Evolutionary conservation across 2,113 vertebrate genomes (phyloP).

Genomic region (Sarotherodon lohbergeri): DNA sequence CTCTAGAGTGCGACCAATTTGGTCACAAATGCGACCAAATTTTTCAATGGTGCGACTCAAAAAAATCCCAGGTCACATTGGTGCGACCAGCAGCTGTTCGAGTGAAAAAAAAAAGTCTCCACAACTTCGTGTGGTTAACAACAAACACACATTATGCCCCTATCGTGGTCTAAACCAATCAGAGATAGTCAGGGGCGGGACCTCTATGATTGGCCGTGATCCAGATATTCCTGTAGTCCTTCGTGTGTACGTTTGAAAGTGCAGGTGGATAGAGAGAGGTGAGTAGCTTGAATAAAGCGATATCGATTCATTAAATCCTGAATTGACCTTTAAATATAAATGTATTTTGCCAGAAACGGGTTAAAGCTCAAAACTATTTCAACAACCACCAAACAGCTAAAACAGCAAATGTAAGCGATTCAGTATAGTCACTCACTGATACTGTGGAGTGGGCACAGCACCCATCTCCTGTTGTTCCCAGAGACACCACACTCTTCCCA

Average conservation of each 20-base stretch:
- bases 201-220: background rate
- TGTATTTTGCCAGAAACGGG: too few species aligned
- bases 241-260: background rate
- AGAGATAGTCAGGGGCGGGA: background rate
- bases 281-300: too few species aligned
- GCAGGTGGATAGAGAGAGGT: background rate
- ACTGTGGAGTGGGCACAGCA: background rate
- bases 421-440: background rate
- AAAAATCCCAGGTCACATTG: background rate
- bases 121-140: background rate
- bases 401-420: background rate
- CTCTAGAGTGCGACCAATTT: background rate
- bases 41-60: background rate
- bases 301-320: too few species aligned
- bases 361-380: too few species aligned
- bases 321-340: too few species aligned
- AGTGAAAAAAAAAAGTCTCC: background rate
- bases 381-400: too few species aligned
- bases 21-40: background rate
- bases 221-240: background rate
- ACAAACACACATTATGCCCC: too few species aligned
- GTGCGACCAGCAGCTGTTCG: background rate
- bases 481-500: background rate
- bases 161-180: background rate
- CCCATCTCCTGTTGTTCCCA: background rate